These are phyloP conservation scores for Carpatolechia fugitivella DNA, from an alignment of 2,888 invertebrate genomes.

Conservation along the genomic window DNA sequence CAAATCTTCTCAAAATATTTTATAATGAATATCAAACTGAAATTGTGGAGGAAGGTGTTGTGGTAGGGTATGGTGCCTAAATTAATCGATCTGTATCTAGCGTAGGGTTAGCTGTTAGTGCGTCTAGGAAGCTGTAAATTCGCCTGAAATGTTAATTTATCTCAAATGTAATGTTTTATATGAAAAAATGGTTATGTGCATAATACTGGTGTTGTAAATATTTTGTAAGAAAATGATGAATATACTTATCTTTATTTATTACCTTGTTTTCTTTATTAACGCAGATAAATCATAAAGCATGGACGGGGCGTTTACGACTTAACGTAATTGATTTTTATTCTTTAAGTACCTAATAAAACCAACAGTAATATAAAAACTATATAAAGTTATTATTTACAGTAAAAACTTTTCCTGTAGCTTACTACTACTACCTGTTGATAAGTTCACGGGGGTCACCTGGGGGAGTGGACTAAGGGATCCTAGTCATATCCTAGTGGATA, in stretches of 20 bases:
- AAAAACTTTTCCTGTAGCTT: too few relatives aligned
- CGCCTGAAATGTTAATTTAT: conserved; percentile 68
- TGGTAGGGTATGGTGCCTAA: conserved; percentile 63
- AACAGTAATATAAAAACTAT: too few relatives aligned
- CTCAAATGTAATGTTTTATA: conserved; percentile 70
- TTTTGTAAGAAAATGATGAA: conserved; percentile 68
- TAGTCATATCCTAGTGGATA: too few relatives aligned
- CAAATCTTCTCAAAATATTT: too few relatives aligned
- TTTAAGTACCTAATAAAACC: too few relatives aligned
- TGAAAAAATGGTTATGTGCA: conserved; percentile 73
- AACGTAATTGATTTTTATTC: too few relatives aligned
- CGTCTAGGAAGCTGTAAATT: conserved; percentile 59
- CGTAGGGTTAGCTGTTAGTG: conserved; percentile 42
- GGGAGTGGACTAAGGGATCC: too few relatives aligned
- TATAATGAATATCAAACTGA: neutral
- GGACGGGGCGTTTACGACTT: too few relatives aligned
- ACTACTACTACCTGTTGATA: too few relatives aligned
- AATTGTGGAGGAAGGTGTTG: conserved; percentile 20
- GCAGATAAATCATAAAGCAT: too few relatives aligned
- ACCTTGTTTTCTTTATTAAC: conserved; percentile 41
- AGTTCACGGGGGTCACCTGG: too few relatives aligned
- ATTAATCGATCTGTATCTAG: conserved; percentile 60
- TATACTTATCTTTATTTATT: conserved; percentile 73
- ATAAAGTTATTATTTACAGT: too few relatives aligned
- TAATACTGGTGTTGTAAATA: conserved; percentile 75